Conservation (phyloP, 92 coral and sea anemone genomes). For the Chrysogorgia sp. region DNA sequence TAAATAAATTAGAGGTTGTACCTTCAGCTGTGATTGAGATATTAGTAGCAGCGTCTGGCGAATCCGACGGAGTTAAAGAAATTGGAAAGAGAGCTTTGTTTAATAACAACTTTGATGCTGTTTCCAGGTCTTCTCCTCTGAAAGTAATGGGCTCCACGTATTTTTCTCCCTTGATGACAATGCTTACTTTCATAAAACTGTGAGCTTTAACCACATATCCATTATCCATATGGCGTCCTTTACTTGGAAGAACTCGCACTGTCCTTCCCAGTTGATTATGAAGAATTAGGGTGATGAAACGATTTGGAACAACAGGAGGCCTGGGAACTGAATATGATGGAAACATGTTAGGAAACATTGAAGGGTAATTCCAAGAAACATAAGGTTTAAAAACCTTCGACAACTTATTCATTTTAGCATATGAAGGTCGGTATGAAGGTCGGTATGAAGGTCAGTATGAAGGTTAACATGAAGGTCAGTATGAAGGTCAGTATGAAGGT, state of each 20-base stretch:
- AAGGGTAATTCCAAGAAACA: too few relatives aligned
- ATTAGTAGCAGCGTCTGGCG: slow-evolving; percentile 68
- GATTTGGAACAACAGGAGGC: slow-evolving; percentile 58
- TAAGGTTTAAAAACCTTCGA: too few relatives aligned
- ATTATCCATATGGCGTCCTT: slow-evolving; percentile 66
- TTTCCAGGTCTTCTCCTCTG: slow-evolving; percentile 82
- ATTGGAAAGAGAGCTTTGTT: slow-evolving; percentile 70
- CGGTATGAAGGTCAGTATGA: too few relatives aligned
- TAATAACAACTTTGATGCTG: slow-evolving; percentile 64
- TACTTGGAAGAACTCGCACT: slow-evolving; percentile 76
- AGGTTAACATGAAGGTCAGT: too few relatives aligned
- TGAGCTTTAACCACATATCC: slow-evolving; percentile 72
- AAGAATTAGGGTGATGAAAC: slow-evolving; percentile 71
- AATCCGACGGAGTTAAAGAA: slow-evolving; percentile 70
- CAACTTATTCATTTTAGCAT: too few relatives aligned
- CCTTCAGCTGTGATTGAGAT: slow-evolving; percentile 95
- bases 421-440: too few relatives aligned
- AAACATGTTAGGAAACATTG: too few relatives aligned
- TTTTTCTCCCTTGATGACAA: slow-evolving; percentile 74
- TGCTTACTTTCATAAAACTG: slow-evolving; percentile 70
- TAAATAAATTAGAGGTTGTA: slow-evolving; percentile 34
- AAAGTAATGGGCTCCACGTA: slow-evolving; percentile 67
- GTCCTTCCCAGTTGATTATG: slow-evolving; percentile 83
- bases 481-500: too few relatives aligned
- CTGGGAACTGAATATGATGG: slow-evolving; percentile 35